phyloP scores from a whole-genome alignment of 2,888 invertebrate species.

The Synanthedon formicaeformis region DNA sequence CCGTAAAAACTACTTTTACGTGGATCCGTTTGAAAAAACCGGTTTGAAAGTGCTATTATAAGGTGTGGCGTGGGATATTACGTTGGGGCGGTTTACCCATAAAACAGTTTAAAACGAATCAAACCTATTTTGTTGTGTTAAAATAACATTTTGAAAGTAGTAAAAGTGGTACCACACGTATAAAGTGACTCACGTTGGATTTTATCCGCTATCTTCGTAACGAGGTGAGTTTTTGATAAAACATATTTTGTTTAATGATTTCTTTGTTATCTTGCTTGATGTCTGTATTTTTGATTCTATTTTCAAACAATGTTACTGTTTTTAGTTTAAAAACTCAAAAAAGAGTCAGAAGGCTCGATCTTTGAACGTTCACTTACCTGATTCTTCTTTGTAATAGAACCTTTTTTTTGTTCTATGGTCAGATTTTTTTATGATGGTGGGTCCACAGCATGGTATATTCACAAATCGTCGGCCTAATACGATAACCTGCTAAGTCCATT shows the following conservation, averaged over 20 bases:
- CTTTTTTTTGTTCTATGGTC: not conserved
- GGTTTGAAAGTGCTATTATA: slow-evolving; percentile 52
- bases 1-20: slow-evolving; percentile 50
- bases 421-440: too few relatives aligned
- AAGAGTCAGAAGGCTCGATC: not conserved
- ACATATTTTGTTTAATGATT: not conserved
- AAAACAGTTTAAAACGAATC: not conserved
- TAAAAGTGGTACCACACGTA: slow-evolving; percentile 7
- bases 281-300: not conserved
- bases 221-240: slow-evolving; percentile 3
- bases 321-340: not conserved
- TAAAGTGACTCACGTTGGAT: slow-evolving; percentile 17
- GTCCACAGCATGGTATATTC: too few relatives aligned
- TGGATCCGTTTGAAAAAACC: slow-evolving; percentile 41
- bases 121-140: slow-evolving; percentile 11
- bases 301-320: not conserved
- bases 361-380: not conserved
- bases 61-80: slow-evolving; percentile 56
- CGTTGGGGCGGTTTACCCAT: slow-evolving; percentile 34
- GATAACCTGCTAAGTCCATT: too few relatives aligned
- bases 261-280: not conserved
- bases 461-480: too few relatives aligned
- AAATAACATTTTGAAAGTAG: slow-evolving; percentile 18
- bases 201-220: slow-evolving; percentile 11
- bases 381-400: not conserved